Percentiles rank a stretch among this genome's conserved stretches.
phyloP scores from a whole-genome alignment of 92 coral and sea anemone species.

The Heliopora coerulea region DNA sequence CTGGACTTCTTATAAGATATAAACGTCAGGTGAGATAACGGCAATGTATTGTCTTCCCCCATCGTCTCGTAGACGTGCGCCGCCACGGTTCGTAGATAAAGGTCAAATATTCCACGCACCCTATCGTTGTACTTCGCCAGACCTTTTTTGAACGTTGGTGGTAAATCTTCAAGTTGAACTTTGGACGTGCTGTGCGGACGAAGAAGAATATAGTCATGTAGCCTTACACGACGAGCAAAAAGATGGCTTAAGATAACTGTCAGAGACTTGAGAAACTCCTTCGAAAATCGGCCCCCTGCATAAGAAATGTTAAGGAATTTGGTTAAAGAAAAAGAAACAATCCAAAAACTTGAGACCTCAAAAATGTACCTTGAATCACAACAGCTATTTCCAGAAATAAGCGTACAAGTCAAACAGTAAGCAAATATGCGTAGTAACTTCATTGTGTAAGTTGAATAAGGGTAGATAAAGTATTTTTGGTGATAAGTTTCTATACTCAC shows the following conservation, averaged over 20 bases:
- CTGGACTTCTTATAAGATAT: conserved; percentile 3
- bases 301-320: not conserved
- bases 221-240: conserved; percentile 47
- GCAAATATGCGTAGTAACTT: no score
- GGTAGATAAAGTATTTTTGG: no score
- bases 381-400: no score
- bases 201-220: conserved; percentile 38
- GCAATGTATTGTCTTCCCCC: conserved; percentile 61
- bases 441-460: not conserved
- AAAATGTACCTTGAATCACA: not conserved
- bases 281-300: conserved; percentile 46
- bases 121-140: conserved; percentile 53
- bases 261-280: conserved; percentile 51
- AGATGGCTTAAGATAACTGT: conserved; percentile 58
- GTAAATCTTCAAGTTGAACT: conserved; percentile 63
- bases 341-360: not conserved
- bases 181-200: conserved; percentile 37
- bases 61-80: conserved; percentile 40
- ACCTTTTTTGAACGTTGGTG: conserved; percentile 48
- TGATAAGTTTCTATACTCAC: no score
- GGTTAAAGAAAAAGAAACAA: not conserved
- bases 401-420: not conserved
- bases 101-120: conserved; percentile 60
- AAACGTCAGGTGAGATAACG: conserved; percentile 43
- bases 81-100: conserved; percentile 60